A percentile compares a stretch with the other conserved stretches of the same genome.
Evolutionary conservation across 2,797 vertebrate species (phyloP).

Genomic region (Cynopterus sphinx): DNA sequence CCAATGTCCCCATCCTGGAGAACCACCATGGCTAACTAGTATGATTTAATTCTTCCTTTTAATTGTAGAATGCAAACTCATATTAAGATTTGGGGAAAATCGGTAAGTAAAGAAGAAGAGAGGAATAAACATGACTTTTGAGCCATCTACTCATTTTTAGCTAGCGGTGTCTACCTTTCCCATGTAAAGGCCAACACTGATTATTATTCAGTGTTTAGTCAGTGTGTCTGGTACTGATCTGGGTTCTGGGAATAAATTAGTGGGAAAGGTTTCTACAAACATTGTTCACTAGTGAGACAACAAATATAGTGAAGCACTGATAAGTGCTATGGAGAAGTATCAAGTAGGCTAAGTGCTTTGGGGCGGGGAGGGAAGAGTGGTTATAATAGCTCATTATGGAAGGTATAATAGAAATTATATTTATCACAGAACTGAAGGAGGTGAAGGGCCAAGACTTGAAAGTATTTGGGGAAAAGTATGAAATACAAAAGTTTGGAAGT

Average conservation of each 20-base stretch:
- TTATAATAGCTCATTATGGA: neutral
- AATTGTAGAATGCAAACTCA: neutral
- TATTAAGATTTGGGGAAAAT: neutral
- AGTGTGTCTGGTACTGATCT: neutral
- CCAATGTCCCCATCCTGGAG: neutral
- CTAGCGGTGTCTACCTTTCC: neutral
- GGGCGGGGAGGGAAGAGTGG: neutral
- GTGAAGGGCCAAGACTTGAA: neutral
- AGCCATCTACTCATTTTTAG: neutral
- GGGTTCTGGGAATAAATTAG: neutral
- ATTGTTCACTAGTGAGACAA: neutral
- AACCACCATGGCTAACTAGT: neutral
- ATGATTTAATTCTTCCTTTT: conserved; percentile 17
- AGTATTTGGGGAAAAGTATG: neutral
- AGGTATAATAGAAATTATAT: neutral
- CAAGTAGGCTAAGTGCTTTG: neutral
- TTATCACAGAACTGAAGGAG: neutral
- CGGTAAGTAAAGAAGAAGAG: neutral
- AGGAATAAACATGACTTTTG: neutral
- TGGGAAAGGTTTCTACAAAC: neutral
- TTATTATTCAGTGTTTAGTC: neutral
- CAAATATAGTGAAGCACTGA: neutral
- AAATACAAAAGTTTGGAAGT: neutral
- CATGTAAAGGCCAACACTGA: neutral
- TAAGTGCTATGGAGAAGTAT: neutral